These are phyloP conservation scores for Tauraco erythrolophus DNA, from an alignment of 2,113 vertebrate species.

Conservation along the genomic window DNA sequence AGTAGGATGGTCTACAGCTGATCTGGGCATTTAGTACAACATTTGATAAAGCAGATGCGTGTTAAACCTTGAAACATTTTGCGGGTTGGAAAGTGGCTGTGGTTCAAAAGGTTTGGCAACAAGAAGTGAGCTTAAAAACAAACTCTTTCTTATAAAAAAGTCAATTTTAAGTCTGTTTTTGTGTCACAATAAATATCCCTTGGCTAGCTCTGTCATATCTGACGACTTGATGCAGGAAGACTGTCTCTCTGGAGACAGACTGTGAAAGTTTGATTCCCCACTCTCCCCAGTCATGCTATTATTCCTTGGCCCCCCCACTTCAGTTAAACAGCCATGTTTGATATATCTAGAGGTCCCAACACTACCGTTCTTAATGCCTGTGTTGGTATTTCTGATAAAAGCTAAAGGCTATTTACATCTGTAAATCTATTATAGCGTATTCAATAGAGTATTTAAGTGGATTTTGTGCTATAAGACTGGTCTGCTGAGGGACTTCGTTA, in stretches of 20 bases:
- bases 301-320: neutral
- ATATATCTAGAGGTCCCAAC: neutral
- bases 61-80: neutral
- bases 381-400: conserved; percentile 3
- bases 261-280: neutral
- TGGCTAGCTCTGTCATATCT: conserved; percentile 5
- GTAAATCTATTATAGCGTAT: neutral
- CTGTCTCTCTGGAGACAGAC: neutral
- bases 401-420: conserved; percentile 1
- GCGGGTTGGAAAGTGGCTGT: neutral
- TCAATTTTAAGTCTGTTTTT: neutral
- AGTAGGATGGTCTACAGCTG: neutral
- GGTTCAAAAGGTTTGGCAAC: neutral
- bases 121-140: neutral
- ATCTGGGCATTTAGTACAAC: neutral
- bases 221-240: neutral
- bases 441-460: neutral
- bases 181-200: neutral
- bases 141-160: neutral
- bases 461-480: neutral
- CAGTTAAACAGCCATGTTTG: neutral
- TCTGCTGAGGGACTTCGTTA: neutral
- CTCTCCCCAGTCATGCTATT: neutral
- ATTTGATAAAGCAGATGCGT: neutral
- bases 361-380: neutral